A percentile compares a stretch with the other conserved stretches of the same genome.
Conservation (phyloP, 1,140 invertebrate species). For the Grapholita molesta region DNA sequence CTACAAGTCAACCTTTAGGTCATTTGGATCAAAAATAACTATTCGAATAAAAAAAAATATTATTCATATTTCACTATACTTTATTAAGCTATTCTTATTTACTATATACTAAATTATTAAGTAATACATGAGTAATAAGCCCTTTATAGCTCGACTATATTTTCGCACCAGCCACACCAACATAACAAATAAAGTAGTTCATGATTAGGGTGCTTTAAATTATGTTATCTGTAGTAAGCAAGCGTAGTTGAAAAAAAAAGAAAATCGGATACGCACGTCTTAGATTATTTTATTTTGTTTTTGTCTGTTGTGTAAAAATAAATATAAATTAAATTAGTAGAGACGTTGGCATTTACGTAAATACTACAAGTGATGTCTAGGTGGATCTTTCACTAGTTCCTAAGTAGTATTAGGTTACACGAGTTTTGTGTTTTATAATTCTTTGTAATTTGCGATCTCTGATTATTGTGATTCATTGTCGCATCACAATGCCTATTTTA, state of each 20-base stretch:
- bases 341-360: background rate
- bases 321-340: constrained; percentile 10
- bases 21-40: too few relatives aligned
- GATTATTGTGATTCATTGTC: constrained; percentile 24
- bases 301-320: background rate
- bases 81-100: too few relatives aligned
- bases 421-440: background rate
- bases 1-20: too few relatives aligned
- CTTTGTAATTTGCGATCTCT: constrained; percentile 9
- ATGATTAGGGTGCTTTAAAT: background rate
- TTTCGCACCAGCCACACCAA: too few relatives aligned
- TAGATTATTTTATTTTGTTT: constrained; percentile 7
- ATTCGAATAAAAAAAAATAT: too few relatives aligned
- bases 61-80: too few relatives aligned
- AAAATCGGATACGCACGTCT: background rate
- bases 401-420: background rate
- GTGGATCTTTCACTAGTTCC: background rate
- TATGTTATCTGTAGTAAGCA: background rate
- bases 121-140: too few relatives aligned
- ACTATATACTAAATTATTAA: too few relatives aligned
- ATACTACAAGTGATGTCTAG: background rate
- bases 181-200: too few relatives aligned
- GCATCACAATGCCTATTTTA: constrained; percentile 87
- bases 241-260: background rate
- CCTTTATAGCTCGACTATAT: too few relatives aligned